Percentiles rank a stretch among this genome's conserved stretches.
Conservation (phyloP, 2,797 vertebrate genomes). For the Bradypus variegatus region DNA sequence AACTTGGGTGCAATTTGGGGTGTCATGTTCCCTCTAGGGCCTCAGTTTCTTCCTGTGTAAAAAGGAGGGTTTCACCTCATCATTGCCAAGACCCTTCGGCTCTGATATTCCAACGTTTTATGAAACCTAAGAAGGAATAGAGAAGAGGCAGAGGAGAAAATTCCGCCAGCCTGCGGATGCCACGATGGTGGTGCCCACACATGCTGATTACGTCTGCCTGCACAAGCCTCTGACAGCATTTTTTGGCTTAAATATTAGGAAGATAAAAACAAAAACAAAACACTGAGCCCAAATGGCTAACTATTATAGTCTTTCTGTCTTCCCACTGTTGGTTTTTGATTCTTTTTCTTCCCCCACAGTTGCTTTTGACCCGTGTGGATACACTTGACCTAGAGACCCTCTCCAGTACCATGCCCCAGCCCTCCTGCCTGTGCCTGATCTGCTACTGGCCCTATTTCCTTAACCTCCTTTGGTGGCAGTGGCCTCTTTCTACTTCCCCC, state of each 20-base stretch:
- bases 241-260: not conserved
- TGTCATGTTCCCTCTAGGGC: not conserved
- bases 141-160: not conserved
- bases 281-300: not conserved
- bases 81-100: not conserved
- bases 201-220: not conserved
- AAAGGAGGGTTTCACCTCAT: no score
- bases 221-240: not conserved
- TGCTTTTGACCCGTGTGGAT: not conserved
- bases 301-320: not conserved
- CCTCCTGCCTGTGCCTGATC: rapidly evolving
- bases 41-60: not conserved
- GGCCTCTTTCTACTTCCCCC: not conserved
- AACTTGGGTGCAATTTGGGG: rapidly evolving
- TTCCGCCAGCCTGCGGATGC: not conserved
- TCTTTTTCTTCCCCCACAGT: no score
- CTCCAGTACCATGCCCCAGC: not conserved
- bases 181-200: not conserved
- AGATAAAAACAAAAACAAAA: not conserved
- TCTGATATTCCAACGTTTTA: not conserved
- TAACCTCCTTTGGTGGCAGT: not conserved
- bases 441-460: not conserved
- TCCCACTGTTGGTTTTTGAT: not conserved
- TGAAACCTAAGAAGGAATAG: not conserved
- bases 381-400: not conserved